phyloP scores from a whole-genome alignment of 2,113 vertebrate genomes.

The Stigmatopora argus region DNA sequence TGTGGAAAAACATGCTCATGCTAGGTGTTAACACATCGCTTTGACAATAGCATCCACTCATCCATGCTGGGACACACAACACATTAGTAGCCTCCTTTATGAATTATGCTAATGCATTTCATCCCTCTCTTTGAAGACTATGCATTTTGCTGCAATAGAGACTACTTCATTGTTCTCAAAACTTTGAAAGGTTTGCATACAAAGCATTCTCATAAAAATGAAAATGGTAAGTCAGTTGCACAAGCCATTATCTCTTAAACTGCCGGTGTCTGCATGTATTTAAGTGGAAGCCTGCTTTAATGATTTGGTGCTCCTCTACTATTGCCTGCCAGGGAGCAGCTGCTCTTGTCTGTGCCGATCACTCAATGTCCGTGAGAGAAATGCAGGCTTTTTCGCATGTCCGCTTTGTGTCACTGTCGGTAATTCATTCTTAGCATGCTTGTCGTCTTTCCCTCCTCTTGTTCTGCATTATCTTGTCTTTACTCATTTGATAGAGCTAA shows the following conservation, averaged over 20 bases:
- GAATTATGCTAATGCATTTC: slow-evolving; percentile 1
- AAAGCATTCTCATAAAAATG: neutral
- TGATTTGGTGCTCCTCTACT: slow-evolving; percentile 30
- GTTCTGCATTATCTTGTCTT: slow-evolving; percentile 16
- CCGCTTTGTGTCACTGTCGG: slow-evolving; percentile 25
- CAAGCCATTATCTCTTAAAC: neutral
- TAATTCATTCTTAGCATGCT: slow-evolving; percentile 41
- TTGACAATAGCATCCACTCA: slow-evolving; percentile 14
- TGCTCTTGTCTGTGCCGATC: slow-evolving; percentile 43
- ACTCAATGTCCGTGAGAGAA: slow-evolving; percentile 20
- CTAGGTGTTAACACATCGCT: slow-evolving; percentile 20
- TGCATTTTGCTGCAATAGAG: slow-evolving; percentile 1
- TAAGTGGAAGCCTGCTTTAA: slow-evolving; percentile 5
- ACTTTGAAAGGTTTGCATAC: neutral
- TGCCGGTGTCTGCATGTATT: neutral
- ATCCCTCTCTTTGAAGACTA: neutral
- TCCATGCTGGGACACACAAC: slow-evolving; percentile 5
- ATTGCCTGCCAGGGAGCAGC: slow-evolving; percentile 38
- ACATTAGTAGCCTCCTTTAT: neutral
- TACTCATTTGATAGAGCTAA: slow-evolving; percentile 2
- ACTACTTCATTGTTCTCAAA: neutral
- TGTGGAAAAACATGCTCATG: slow-evolving; percentile 23
- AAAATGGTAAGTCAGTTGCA: slow-evolving; percentile 12
- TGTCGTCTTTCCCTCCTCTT: slow-evolving; percentile 23
- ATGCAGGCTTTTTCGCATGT: slow-evolving; percentile 3